Evolutionary conservation across 2,113 vertebrate species (phyloP), one percentile per base, ranked within the genome.

Genomic region (Castor canadensis): DNA sequence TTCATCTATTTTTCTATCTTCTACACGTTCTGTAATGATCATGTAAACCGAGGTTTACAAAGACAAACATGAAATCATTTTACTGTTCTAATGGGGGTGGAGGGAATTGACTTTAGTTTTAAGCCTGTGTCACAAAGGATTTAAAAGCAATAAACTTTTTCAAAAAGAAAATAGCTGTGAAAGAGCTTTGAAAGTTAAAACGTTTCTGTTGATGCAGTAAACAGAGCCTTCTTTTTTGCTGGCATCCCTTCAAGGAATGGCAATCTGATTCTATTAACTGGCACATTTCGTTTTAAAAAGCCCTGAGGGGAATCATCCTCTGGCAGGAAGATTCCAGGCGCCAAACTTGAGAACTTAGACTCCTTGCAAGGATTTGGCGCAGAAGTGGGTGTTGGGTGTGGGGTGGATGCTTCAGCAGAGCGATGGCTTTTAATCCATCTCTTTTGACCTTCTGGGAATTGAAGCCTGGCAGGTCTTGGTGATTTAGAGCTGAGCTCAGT

Each of bases 221-320:
- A 64, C 90, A 95, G 80, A 92, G 75, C 75, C 56, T 88, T 69
- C 64, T 49, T 12, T 60, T 83, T 81, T 64, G 52, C 85, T 97
- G 95, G 94, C 92, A 69, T 49, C 28, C 1, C 62, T 95, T 95
- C 91, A 95, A 92, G 85, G 62, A 85, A 73, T 54, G 76, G 80
- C 95, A 90, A 79, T 95, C 86, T 73, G 95, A 95, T 88, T 94
- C 91, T 97, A 87, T 97, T 97, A 97, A 91, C 85, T 52, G 76
- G 72, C 1, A 24, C 71, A 56, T 81, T 97, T 96, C 1, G 19
- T 95, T 95, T 97, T 96, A 72, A 95, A 97, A 89, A 93, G 94
- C 83, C 96, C 95, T 95, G 26, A 30, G 97, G 93, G 97, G 90
- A 94, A 81, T 89, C 56, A 5, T 72, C 84, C 81, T 60, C 47